Percentiles rank a stretch among this genome's conserved stretches.
phyloP scores from a whole-genome alignment of 1,140 invertebrate species.

The Temnothorax nylanderi region DNA sequence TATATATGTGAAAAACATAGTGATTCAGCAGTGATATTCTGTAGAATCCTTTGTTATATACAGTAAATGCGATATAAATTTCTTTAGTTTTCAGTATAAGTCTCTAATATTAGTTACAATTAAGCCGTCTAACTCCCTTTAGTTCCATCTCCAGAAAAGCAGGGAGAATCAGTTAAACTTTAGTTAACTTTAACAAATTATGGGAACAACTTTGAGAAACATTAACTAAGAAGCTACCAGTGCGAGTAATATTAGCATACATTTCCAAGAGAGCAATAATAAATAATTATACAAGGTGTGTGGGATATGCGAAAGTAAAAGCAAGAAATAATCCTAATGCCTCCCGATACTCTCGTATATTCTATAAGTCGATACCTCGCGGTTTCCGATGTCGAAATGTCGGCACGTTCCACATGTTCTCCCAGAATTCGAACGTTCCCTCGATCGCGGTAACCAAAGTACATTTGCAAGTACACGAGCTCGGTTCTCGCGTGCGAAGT shows the following conservation, averaged over 20 bases:
- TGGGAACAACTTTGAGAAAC: background rate
- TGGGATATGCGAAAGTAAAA: background rate
- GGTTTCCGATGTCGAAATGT: constrained; percentile 8
- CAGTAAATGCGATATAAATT: background rate
- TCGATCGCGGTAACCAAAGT: background rate
- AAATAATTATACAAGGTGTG: background rate
- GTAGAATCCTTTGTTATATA: background rate
- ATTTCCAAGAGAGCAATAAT: background rate
- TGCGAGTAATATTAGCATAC: background rate
- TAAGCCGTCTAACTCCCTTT: background rate
- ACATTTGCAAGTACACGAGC: constrained; percentile 17
- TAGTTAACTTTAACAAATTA: background rate
- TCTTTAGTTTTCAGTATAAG: background rate
- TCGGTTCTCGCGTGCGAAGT: background rate
- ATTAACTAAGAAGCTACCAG: background rate
- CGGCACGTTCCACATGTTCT: background rate
- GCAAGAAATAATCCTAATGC: background rate
- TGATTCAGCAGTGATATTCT: constrained; percentile 18
- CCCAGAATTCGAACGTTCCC: background rate
- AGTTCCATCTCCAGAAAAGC: background rate
- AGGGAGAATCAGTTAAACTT: background rate
- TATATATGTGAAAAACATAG: background rate
- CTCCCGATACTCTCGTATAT: background rate
- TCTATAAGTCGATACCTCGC: constrained; percentile 5
- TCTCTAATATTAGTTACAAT: background rate